Evolutionary conservation across 2,888 invertebrate species (phyloP).

Genomic region (Nomada lathburiana): DNA sequence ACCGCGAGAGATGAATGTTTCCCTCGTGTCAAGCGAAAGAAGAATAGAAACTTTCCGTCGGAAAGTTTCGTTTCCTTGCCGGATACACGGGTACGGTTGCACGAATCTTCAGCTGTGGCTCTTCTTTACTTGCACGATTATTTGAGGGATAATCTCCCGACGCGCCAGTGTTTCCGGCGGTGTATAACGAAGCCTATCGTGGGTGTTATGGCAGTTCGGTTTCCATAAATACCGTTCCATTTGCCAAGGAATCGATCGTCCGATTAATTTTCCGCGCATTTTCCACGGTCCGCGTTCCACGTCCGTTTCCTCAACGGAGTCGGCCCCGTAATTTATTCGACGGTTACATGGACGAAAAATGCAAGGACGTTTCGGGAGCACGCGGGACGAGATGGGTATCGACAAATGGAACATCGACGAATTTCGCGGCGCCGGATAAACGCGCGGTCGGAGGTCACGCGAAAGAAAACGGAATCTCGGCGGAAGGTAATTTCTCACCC

Average conservation of each 20-base stretch:
- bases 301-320: not conserved
- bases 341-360: not conserved
- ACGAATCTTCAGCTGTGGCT: not conserved
- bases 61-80: not conserved
- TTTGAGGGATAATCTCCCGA: not conserved
- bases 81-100: not conserved
- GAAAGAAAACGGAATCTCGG: not conserved
- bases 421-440: not conserved
- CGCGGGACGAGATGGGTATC: not conserved
- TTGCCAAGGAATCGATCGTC: not conserved
- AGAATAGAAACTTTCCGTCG: no score
- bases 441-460: not conserved
- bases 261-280: conserved; percentile 1
- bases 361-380: not conserved
- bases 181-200: not conserved
- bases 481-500: conserved; percentile 3
- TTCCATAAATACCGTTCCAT: not conserved
- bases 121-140: not conserved
- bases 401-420: not conserved
- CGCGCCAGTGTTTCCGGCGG: not conserved
- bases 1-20: not conserved
- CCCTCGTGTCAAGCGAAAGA: not conserved
- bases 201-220: not conserved
- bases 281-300: not conserved
- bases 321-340: not conserved